These are phyloP conservation scores for Apodemia hepburni DNA, from an alignment of 2,888 invertebrate species.

Conservation along the genomic window DNA sequence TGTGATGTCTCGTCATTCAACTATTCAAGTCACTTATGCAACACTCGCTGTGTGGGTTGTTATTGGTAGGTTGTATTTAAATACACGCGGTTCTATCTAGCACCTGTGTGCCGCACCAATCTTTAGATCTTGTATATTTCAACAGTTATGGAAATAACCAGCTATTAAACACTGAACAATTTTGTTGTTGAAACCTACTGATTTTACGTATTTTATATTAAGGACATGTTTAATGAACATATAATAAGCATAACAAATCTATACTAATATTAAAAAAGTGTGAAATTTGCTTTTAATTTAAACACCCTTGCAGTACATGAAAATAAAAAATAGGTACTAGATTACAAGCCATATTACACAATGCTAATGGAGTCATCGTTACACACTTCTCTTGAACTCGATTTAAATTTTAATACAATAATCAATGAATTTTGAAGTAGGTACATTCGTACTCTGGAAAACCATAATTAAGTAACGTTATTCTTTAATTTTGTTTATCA, in stretches of 20 bases:
- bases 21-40: constrained; percentile 4
- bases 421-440: no score
- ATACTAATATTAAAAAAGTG: not conserved
- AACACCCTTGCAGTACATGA: no score
- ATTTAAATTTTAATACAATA: no score
- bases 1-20: not conserved
- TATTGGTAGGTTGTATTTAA: constrained; percentile 4
- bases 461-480: no score
- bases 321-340: no score
- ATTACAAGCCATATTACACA: no score
- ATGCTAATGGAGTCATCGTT: no score
- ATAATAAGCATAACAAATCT: not conserved
- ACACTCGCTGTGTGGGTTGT: constrained; percentile 6
- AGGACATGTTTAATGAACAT: not conserved
- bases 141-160: constrained; percentile 3
- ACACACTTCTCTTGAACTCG: no score
- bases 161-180: not conserved
- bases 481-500: no score
- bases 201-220: not conserved
- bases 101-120: not conserved
- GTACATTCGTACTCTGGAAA: no score
- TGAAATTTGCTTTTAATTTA: no score
- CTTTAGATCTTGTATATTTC: constrained; percentile 4
- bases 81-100: not conserved
- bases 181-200: not conserved